A percentile compares a stretch with the other conserved stretches of the same genome.
These are phyloP conservation scores for Tylochromis polylepis DNA, from an alignment of 2,113 vertebrate genomes.

Conservation along the genomic window DNA sequence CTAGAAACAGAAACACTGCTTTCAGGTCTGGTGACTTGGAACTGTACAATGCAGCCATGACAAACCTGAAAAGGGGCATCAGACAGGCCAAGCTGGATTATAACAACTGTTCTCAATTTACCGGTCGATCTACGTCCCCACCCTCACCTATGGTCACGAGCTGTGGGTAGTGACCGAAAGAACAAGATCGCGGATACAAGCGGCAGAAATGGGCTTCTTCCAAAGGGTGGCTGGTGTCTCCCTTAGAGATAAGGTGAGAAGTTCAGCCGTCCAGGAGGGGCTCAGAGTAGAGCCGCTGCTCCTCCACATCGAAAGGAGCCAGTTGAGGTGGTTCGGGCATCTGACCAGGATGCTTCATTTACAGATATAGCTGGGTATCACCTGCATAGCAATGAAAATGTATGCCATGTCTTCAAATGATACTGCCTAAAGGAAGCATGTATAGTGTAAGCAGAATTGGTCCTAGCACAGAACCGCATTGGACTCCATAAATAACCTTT, in stretches of 20 bases:
- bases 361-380: background rate
- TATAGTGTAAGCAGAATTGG: background rate
- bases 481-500: no score
- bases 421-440: background rate
- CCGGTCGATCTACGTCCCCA: background rate
- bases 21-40: background rate
- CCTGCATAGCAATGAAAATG: background rate
- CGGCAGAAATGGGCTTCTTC: no score
- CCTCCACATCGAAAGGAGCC: background rate
- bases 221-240: background rate
- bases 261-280: background rate
- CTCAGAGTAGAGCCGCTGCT: background rate
- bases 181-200: background rate
- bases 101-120: accelerated
- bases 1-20: background rate
- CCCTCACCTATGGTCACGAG: background rate
- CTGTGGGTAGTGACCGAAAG: background rate
- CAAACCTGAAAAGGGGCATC: background rate
- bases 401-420: background rate
- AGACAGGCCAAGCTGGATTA: background rate
- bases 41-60: background rate
- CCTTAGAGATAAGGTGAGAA: background rate
- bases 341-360: background rate
- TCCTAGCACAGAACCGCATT: no score
- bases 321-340: background rate